Evolutionary conservation across 2,797 vertebrate species (phyloP).

Genomic region (Caiman crocodilus): DNA sequence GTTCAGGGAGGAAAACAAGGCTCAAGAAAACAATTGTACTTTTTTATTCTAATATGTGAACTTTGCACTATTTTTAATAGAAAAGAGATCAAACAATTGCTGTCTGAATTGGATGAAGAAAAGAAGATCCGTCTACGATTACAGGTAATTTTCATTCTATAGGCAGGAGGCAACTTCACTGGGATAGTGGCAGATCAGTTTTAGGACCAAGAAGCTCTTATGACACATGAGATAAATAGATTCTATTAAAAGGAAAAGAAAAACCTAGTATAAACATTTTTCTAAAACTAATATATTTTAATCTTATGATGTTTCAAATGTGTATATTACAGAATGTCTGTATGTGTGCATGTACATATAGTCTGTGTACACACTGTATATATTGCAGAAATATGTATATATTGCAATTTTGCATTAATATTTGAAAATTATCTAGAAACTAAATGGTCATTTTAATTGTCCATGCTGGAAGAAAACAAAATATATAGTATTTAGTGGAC

Average conservation of each 20-base stretch:
- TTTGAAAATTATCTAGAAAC: not conserved
- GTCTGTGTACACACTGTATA: too few relatives aligned
- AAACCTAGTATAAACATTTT: not conserved
- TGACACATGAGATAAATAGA: not conserved
- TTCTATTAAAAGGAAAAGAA: not conserved
- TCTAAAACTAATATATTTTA: not conserved
- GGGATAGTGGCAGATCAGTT: not conserved
- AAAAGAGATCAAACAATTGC: slow-evolving; percentile 96
- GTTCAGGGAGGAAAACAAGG: not conserved
- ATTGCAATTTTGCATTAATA: not conserved
- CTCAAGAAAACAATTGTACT: not conserved
- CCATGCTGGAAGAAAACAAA: not conserved
- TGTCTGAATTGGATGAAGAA: slow-evolving; percentile 93
- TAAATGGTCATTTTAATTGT: not conserved
- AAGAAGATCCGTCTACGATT: slow-evolving; percentile 94
- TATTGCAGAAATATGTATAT: not conserved
- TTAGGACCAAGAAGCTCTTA: not conserved
- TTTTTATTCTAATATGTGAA: slow-evolving; percentile 41
- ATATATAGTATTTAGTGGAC: not conserved
- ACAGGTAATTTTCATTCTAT: slow-evolving; percentile 85
- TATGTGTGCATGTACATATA: too few relatives aligned
- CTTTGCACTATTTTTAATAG: slow-evolving; percentile 80
- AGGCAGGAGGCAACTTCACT: not conserved
- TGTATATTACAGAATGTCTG: not conserved
- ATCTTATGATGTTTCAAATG: not conserved